Evolutionary conservation across 2,113 vertebrate genomes (phyloP), one percentile per base, ranked within the genome.

Genomic region (Microcebus tavaratra): DNA sequence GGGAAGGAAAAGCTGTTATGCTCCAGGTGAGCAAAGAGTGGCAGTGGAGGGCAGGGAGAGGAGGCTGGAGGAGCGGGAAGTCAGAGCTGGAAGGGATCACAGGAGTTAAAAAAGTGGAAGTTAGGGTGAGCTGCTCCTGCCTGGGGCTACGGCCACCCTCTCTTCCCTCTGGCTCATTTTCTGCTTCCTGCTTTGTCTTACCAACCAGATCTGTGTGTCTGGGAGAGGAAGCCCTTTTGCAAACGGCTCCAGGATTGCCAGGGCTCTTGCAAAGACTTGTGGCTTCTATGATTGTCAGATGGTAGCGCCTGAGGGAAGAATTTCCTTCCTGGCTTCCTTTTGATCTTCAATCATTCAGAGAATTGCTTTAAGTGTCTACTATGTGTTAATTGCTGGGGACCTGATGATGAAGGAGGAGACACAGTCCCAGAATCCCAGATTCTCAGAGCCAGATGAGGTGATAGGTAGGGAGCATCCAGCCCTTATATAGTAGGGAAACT

Each of bases 41-140:
- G 18, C 10, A n/a, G 31, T 34, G 15, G 8, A 25, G 67, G 61
- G 6, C 80, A 45, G 42, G 45, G 31, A 88, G 14, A 45, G 21
- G 63, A 80, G 31, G 25, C 31, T 3, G 1, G 55, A 72, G 53
- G 29, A 31, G 48, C 34, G 45, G 20, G 67, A 39, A 20, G 36
- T 15, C 31, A n/a, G 48, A 21, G 9, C 15, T n/a, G 45, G 39
- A 20, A 10, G 36, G 68, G 63, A 53, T 50, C 31, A 23, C n/a
- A 31, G 13, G 61, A 68, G 48, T 27, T 61, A 14, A 42, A 61
- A 50, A 11, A 34, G 85, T 14, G 10, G 17, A 21, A 18, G 59
- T n/a, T 20, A 3, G 31, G 9, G 45, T 0, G 0, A 2, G 6
- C 39, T 53, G 21, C 34, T 29, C 1, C 31, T 65, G 12, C n/a